Conservation (phyloP, 2,797 vertebrate genomes). For the Gallinago stenura region DNA sequence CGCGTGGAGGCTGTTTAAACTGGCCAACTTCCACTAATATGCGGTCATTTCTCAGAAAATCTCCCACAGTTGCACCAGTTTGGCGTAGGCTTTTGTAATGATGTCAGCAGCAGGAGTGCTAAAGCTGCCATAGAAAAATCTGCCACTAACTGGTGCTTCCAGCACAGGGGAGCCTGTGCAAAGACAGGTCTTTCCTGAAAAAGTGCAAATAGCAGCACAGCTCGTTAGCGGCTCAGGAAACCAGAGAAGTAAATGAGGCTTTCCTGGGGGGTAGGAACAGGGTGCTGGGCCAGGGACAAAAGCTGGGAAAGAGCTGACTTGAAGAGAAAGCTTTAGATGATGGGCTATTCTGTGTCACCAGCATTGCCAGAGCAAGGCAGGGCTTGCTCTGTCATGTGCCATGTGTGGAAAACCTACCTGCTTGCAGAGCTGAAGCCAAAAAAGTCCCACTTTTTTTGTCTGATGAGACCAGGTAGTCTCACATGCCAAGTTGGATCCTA, state of each 20-base stretch:
- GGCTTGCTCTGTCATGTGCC: not conserved
- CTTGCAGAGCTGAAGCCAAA: not conserved
- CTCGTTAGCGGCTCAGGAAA: rapidly evolving
- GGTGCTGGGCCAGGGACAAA: not conserved
- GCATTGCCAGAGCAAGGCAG: not conserved
- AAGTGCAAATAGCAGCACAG: not conserved
- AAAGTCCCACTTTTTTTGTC: not conserved
- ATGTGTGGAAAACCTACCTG: not conserved
- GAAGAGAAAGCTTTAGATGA: not conserved
- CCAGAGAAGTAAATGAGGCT: not conserved
- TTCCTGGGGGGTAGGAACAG: not conserved
- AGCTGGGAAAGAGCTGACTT: not conserved
- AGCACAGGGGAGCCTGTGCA: not conserved
- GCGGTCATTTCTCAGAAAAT: not conserved
- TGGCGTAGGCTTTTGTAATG: not conserved
- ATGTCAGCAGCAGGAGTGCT: not conserved
- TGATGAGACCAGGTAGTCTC: not conserved
- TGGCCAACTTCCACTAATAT: not conserved
- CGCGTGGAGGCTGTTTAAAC: not conserved
- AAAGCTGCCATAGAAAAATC: not conserved
- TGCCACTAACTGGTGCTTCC: not conserved
- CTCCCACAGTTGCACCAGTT: not conserved
- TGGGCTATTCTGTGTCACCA: not conserved
- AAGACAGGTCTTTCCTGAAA: not conserved
- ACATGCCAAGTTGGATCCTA: not conserved